These are phyloP conservation scores for Congeria kusceri DNA, from an alignment of 2,888 invertebrate species.

Conservation along the genomic window DNA sequence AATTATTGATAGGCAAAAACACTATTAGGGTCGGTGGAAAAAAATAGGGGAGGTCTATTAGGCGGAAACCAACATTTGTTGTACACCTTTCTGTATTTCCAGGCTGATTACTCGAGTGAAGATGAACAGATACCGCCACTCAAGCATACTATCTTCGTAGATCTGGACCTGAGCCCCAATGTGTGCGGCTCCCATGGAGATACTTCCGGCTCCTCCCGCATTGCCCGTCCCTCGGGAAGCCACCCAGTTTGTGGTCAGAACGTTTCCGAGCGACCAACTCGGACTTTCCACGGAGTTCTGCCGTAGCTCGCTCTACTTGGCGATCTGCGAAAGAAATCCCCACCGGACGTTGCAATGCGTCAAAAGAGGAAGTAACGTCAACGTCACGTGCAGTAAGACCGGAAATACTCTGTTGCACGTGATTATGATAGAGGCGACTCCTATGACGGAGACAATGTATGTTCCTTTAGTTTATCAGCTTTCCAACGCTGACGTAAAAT, in stretches of 20 bases:
- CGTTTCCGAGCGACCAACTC: conserved; percentile 55
- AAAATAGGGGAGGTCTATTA: too few relatives aligned
- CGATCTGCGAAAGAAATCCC: conserved; percentile 36
- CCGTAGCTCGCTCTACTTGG: conserved; percentile 37
- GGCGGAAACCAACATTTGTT: too few relatives aligned
- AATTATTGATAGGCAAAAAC: too few relatives aligned
- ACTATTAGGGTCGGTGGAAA: too few relatives aligned
- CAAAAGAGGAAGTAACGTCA: conserved; percentile 73
- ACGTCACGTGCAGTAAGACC: conserved; percentile 70
- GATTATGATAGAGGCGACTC: conserved; percentile 71
- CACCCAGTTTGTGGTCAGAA: conserved; percentile 30
- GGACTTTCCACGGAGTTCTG: conserved; percentile 44
- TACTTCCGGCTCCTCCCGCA: conserved; percentile 6
- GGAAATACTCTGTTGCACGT: conserved; percentile 78
- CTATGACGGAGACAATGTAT: conserved; percentile 73
- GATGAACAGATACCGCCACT: too few relatives aligned
- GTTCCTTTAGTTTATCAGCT: conserved; percentile 82
- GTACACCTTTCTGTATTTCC: too few relatives aligned
- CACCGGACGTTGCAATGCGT: conserved; percentile 68
- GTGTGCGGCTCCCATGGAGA: conserved; percentile 11
- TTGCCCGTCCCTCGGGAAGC: neutral
- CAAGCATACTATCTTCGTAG: too few relatives aligned
- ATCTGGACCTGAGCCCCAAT: neutral
- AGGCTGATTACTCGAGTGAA: too few relatives aligned
- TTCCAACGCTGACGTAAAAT: conserved; percentile 78